Evolutionary conservation across 2,113 vertebrate genomes (phyloP).

Genomic region (Tetraodon nigroviridis): DNA sequence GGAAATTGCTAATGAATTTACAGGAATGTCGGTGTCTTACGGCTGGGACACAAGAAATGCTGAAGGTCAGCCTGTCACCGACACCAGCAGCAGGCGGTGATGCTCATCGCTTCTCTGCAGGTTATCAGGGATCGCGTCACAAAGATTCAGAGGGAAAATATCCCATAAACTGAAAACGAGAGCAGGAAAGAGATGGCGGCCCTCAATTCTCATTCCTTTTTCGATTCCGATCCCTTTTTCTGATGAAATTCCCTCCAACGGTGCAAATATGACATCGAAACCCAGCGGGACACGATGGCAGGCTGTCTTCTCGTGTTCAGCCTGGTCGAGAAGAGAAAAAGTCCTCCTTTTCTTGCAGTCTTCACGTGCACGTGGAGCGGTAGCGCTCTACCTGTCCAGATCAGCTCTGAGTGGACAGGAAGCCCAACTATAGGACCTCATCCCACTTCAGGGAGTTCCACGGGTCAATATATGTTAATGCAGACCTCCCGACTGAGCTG

Average conservation of each 20-base stretch:
- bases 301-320: too few species aligned
- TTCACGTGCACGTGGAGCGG: constrained; percentile 3
- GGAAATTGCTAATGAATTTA: not conserved
- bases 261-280: too few species aligned
- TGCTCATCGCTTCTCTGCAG: not conserved
- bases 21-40: not conserved
- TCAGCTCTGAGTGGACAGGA: constrained; percentile 42
- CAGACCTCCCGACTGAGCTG: not conserved
- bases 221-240: too few species aligned
- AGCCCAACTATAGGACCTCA: constrained; percentile 10
- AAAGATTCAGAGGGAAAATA: too few species aligned
- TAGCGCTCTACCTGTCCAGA: constrained; percentile 57
- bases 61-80: not conserved
- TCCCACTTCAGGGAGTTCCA: constrained; percentile 16
- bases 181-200: not conserved
- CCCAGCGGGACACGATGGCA: too few species aligned
- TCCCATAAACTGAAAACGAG: not conserved
- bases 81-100: not conserved
- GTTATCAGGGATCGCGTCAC: not conserved
- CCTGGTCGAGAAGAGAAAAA: not conserved
- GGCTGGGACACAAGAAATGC: not conserved
- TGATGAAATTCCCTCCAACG: too few species aligned
- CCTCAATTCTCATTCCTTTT: too few species aligned
- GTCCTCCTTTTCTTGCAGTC: constrained; percentile 5
- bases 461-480: constrained; percentile 37